phyloP scores from a whole-genome alignment of 2,888 invertebrate genomes.

The Tetropium fuscum region DNA sequence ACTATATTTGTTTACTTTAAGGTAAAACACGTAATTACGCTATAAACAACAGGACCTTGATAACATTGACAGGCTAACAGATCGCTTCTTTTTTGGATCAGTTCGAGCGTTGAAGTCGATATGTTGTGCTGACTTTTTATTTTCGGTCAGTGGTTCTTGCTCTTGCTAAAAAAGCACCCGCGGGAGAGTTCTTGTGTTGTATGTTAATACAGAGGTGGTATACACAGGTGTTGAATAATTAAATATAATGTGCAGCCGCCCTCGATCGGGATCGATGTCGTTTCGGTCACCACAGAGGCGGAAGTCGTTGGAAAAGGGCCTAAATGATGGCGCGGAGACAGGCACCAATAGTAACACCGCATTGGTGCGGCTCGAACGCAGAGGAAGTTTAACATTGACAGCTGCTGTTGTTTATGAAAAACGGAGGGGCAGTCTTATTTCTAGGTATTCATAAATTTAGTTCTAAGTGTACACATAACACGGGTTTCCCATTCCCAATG shows the following conservation, averaged over 20 bases:
- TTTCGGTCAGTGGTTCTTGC: background rate
- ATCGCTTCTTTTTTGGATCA: slow-evolving; percentile 39
- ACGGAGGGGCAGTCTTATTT: slow-evolving; percentile 65
- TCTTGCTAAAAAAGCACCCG: background rate
- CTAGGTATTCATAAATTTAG: slow-evolving; percentile 59
- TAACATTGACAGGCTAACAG: slow-evolving; percentile 34
- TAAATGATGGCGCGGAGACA: slow-evolving; percentile 4
- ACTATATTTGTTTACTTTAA: slow-evolving; percentile 47
- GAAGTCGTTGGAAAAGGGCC: slow-evolving; percentile 32
- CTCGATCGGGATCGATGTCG: slow-evolving; percentile 39
- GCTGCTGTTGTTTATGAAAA: slow-evolving; percentile 52
- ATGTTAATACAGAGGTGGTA: background rate
- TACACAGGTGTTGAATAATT: background rate
- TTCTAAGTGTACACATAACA: too few relatives aligned
- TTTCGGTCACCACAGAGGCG: slow-evolving; percentile 34
- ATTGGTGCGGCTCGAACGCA: slow-evolving; percentile 45
- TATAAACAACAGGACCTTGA: slow-evolving; percentile 45
- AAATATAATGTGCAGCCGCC: slow-evolving; percentile 32
- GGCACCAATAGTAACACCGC: slow-evolving; percentile 2
- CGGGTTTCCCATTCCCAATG: too few relatives aligned
- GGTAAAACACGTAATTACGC: slow-evolving; percentile 43
- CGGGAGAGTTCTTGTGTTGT: background rate
- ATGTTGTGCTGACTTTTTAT: slow-evolving; percentile 10
- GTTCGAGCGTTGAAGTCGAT: slow-evolving; percentile 25
- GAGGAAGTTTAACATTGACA: slow-evolving; percentile 55